phyloP scores from a whole-genome alignment of 2,797 vertebrate genomes.

The Oophaga sylvatica region DNA sequence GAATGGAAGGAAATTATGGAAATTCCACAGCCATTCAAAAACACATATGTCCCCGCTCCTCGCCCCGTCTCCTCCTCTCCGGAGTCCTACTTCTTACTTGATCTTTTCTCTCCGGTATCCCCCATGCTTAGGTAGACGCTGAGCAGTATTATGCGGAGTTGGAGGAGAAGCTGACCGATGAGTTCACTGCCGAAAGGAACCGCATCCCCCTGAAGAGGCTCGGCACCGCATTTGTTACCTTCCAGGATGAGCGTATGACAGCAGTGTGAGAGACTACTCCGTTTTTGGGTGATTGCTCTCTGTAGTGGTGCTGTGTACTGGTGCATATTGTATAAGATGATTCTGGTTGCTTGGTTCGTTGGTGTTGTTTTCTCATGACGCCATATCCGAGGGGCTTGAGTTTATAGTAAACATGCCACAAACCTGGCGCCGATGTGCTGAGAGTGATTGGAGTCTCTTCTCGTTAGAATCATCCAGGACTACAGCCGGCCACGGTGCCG shows the following conservation, averaged over 20 bases:
- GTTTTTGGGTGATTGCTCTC: too few species aligned
- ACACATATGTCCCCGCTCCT: too few species aligned
- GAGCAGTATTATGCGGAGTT: slow-evolving; percentile 96
- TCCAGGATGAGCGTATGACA: slow-evolving; percentile 91
- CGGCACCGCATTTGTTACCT: slow-evolving; percentile 92
- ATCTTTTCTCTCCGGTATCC: background rate
- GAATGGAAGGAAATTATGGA: too few species aligned
- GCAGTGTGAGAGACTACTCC: slow-evolving; percentile 82
- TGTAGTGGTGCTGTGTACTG: too few species aligned
- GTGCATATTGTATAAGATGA: background rate
- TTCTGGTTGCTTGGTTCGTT: background rate
- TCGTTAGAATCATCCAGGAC: slow-evolving; percentile 87
- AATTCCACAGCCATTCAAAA: too few species aligned
- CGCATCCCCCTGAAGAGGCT: slow-evolving; percentile 87
- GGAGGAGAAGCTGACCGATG: slow-evolving; percentile 94
- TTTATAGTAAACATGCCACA: background rate
- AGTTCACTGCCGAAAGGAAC: slow-evolving; percentile 94
- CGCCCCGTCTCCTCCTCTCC: too few species aligned
- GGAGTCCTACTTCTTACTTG: too few species aligned
- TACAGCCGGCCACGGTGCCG: slow-evolving; percentile 79
- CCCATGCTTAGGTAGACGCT: slow-evolving; percentile 86
- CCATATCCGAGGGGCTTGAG: background rate
- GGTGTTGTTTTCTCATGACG: background rate
- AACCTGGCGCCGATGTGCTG: background rate
- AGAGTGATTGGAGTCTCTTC: background rate